Evolutionary conservation across 1,140 invertebrate genomes (phyloP).

Genomic region (Calosoma granatense): DNA sequence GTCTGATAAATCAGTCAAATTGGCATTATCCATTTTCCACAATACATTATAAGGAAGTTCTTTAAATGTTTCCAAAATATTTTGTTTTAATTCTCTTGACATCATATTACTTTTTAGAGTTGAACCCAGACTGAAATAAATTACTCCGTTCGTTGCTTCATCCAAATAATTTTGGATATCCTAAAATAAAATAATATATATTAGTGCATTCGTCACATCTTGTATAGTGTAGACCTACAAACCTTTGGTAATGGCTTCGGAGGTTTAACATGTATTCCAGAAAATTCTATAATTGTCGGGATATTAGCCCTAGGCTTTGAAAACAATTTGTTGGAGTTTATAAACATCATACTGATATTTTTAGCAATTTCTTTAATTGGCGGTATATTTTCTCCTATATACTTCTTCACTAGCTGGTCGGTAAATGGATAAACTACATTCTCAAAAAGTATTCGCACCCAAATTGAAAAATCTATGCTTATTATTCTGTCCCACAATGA

Average conservation of each 20-base stretch:
- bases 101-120: constrained; percentile 46
- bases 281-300: constrained; percentile 38
- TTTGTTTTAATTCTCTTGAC: constrained; percentile 34
- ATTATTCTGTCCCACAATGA: neutral
- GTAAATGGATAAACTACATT: constrained; percentile 18
- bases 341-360: constrained; percentile 41
- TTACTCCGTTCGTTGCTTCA: constrained; percentile 38
- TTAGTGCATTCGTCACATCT: neutral
- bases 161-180: constrained; percentile 35
- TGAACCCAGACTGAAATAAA: constrained; percentile 47
- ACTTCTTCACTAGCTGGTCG: constrained; percentile 29
- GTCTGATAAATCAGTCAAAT: constrained; percentile 40
- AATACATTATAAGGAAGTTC: constrained; percentile 42
- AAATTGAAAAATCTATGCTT: neutral
- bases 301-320: constrained; percentile 34
- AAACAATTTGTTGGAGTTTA: constrained; percentile 38
- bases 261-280: constrained; percentile 37
- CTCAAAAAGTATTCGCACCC: constrained; percentile 14
- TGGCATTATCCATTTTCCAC: constrained; percentile 44
- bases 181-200: constrained; percentile 19
- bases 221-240: too few species aligned
- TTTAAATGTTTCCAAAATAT: constrained; percentile 40
- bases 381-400: constrained; percentile 32
- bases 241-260: constrained; percentile 29
- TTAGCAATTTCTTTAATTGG: constrained; percentile 36